phyloP scores from a whole-genome alignment of 2,113 vertebrate species.

The Triplophysa dalaica region DNA sequence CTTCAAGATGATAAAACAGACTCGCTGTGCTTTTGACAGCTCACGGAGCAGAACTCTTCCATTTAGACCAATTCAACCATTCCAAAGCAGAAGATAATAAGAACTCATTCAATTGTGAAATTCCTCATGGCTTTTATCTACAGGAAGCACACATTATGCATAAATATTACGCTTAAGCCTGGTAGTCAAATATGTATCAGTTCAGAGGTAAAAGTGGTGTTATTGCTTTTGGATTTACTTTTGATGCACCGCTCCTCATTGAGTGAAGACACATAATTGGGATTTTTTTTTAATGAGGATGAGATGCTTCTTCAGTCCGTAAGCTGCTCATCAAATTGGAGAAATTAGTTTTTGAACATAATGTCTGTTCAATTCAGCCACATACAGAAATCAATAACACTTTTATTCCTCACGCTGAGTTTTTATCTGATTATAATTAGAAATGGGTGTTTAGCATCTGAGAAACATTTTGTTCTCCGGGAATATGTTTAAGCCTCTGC shows the following conservation, averaged over 20 bases:
- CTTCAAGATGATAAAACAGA: constrained; percentile 42
- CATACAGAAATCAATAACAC: not conserved
- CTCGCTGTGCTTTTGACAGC: constrained; percentile 39
- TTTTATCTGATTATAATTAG: constrained; percentile 26
- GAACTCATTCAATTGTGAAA: constrained; percentile 50
- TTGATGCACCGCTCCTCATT: constrained; percentile 8
- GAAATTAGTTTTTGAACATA: constrained; percentile 8
- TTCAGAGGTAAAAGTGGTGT: not conserved
- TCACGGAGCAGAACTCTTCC: constrained; percentile 47
- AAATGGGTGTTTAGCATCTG: not conserved
- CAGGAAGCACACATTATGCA: constrained; percentile 47
- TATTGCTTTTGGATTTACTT: constrained; percentile 11
- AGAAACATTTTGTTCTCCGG: constrained; percentile 1
- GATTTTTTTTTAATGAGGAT: constrained; percentile 1
- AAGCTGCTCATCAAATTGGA: not conserved
- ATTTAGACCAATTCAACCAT: constrained; percentile 27
- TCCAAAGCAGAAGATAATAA: constrained; percentile 26
- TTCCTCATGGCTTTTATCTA: constrained; percentile 63
- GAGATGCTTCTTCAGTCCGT: not conserved
- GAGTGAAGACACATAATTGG: not conserved
- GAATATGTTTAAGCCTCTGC: not conserved
- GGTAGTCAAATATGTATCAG: not conserved
- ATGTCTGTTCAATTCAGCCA: not conserved
- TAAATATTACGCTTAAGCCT: not conserved
- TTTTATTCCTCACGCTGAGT: not conserved